A percentile compares a stretch with the other conserved stretches of the same genome.
phyloP scores from a whole-genome alignment of 2,888 invertebrate genomes.

The Rugalucina vietnamica region DNA sequence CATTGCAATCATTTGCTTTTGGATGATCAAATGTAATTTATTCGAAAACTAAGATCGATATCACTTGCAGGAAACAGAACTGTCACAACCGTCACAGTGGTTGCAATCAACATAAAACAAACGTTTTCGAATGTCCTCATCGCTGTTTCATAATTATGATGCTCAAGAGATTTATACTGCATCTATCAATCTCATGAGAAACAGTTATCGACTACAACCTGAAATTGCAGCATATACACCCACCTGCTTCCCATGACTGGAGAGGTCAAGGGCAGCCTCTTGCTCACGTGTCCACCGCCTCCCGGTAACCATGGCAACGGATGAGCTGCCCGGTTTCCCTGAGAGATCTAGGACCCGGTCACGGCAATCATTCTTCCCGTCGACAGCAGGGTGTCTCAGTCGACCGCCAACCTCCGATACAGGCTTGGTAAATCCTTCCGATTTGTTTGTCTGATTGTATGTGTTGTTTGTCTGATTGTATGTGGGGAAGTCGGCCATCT shows the following conservation, averaged over 20 bases:
- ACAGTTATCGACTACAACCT: too few relatives aligned
- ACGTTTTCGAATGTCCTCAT: too few relatives aligned
- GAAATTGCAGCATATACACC: too few relatives aligned
- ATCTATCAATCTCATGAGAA: too few relatives aligned
- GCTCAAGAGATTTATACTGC: too few relatives aligned
- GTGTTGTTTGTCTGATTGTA: not conserved
- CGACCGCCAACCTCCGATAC: conserved; percentile 23
- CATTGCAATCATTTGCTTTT: too few relatives aligned
- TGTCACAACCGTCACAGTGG: too few relatives aligned
- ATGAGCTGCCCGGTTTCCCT: conserved; percentile 29
- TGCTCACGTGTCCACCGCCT: conserved; percentile 46
- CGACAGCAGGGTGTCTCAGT: not conserved
- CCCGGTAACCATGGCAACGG: conserved; percentile 44
- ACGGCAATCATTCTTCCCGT: conserved; percentile 18
- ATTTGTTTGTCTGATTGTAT: not conserved
- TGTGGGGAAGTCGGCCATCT: not conserved
- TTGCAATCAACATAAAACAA: too few relatives aligned
- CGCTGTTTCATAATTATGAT: too few relatives aligned
- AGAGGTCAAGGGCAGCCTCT: conserved; percentile 54
- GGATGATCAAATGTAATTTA: too few relatives aligned
- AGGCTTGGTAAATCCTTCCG: conserved; percentile 4
- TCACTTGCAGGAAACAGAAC: too few relatives aligned
- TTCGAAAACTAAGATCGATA: too few relatives aligned
- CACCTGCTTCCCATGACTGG: conserved; percentile 25
- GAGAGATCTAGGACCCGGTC: conserved; percentile 49